Conservation (phyloP, 2,113 vertebrate species). For the Neolamprologus tretocephalus region DNA sequence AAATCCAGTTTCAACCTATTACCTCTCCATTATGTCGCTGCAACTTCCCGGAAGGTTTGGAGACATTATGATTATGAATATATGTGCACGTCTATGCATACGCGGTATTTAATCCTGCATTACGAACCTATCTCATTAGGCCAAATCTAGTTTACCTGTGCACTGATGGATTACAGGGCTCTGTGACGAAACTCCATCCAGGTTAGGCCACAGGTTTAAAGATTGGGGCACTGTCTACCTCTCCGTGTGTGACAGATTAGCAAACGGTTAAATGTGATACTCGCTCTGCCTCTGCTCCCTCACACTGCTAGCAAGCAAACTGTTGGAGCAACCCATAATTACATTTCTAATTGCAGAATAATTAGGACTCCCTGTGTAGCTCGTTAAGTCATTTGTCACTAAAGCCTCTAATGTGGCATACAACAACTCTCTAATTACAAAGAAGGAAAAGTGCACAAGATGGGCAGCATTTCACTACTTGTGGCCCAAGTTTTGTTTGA, state of each 20-base stretch:
- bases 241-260: slow-evolving; percentile 36
- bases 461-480: slow-evolving; percentile 4
- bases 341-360: slow-evolving; percentile 72
- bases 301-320: slow-evolving; percentile 27
- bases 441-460: slow-evolving; percentile 29
- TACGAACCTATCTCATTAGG: not conserved
- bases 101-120: not conserved
- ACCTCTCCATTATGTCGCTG: not conserved
- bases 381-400: slow-evolving; percentile 70
- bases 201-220: not conserved
- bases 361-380: slow-evolving; percentile 67
- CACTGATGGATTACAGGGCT: not conserved
- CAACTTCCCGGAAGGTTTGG: not conserved
- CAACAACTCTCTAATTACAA: slow-evolving; percentile 67
- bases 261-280: slow-evolving; percentile 19
- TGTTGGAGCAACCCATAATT: slow-evolving; percentile 60
- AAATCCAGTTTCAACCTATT: not conserved
- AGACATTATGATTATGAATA: not conserved
- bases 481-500: not conserved
- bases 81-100: not conserved
- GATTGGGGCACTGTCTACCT: not conserved
- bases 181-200: not conserved
- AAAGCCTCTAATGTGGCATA: slow-evolving; percentile 54
- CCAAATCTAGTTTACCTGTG: not conserved
- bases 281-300: slow-evolving; percentile 34